A percentile compares a stretch with the other conserved stretches of the same genome.
These are phyloP conservation scores for Gallirallus australis DNA, from an alignment of 2,797 vertebrate species.

Conservation along the genomic window DNA sequence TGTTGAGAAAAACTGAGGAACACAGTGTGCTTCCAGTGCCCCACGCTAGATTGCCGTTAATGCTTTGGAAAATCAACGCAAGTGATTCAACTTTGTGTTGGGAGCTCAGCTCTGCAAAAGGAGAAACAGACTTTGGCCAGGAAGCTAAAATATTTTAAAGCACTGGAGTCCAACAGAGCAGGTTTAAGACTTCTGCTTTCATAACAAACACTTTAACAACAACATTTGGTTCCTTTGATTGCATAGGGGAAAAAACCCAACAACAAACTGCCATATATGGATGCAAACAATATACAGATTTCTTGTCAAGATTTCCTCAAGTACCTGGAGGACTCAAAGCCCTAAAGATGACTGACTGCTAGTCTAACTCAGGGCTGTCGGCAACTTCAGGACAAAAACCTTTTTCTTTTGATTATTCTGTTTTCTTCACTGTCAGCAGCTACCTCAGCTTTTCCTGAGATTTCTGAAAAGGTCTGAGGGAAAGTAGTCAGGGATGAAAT, in stretches of 20 bases:
- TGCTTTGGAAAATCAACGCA: constrained; percentile 36
- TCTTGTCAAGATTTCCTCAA: background rate
- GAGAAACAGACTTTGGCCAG: background rate
- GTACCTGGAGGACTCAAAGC: background rate
- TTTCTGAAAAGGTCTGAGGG: background rate
- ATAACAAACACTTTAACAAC: background rate
- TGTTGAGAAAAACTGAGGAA: background rate
- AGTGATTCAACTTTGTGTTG: background rate
- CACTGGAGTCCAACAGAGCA: background rate
- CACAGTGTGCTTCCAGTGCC: background rate
- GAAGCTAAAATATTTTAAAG: constrained; percentile 36
- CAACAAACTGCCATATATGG: background rate
- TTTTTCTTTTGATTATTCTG: background rate
- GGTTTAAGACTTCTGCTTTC: constrained; percentile 8
- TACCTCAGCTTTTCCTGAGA: background rate
- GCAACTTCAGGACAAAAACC: background rate
- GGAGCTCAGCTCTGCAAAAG: background rate
- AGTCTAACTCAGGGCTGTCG: background rate
- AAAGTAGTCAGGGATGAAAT: background rate
- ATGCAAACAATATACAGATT: background rate
- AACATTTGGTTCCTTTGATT: background rate
- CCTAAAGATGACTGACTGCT: background rate
- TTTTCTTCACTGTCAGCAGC: background rate
- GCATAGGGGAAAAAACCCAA: background rate
- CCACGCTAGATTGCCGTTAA: background rate